Evolutionary conservation across 2,888 invertebrate genomes (phyloP), one percentile per base, ranked within the genome.

Genomic region (Drosophila koepferae): DNA sequence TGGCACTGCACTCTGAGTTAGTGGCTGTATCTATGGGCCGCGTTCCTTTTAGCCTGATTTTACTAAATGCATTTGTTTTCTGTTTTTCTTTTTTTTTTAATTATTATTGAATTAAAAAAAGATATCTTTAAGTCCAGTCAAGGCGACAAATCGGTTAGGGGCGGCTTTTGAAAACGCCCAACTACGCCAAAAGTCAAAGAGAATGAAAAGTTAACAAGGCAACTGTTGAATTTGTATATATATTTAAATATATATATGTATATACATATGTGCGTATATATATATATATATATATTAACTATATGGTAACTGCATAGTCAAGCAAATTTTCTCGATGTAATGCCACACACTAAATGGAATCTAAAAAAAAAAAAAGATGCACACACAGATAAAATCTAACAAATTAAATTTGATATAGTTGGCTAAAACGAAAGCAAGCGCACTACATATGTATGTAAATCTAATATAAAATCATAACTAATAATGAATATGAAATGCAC

Each of bases 161-260:
- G 62, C 58, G 41, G 62, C 41, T 51, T 23, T 56, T 38, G 53
- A 20, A 40, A 65, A n/a, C 74, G 65, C 62, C 66, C 63, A 55
- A 64, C 71, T 69, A 53, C 16, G 69, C 77, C 74, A 16, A 67
- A 56, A 56, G 60, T 31, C 41, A 12, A 40, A 18, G 6, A 20
- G 20, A 64, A 59, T 55, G 46, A 73, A 82, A 72, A 84, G 88
- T 88, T 78, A 78, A 78, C 86, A 77, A 80, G 70, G 81, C 63
- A 86, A 82, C 80, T 69, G 86, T 84, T 88, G 88, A 86, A 88
- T 88, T 78, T 84, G 86, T 84, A 82, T 60, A 84, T 86, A 77
- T n/a, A 72, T 20, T 40, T 20, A 53, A 46, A 63, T 74, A 60
- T 61, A 56, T 69, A 66, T 48, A 4, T 23, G 4, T 23, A 23